Conservation (phyloP, 2,113 vertebrate species). For the Oostethus manadensis region DNA sequence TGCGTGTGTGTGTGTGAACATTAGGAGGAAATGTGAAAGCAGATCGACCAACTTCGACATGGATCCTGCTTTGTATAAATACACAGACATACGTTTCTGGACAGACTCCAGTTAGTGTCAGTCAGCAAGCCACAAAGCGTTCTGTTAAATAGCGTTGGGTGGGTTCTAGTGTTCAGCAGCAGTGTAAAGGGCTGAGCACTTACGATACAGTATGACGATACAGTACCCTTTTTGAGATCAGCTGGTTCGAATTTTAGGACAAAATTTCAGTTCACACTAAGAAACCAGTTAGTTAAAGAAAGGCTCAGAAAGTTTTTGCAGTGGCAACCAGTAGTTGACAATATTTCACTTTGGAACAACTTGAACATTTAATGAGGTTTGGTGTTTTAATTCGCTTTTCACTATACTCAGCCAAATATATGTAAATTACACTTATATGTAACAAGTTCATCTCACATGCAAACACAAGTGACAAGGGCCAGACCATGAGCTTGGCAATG, state of each 20-base stretch:
- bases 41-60: conserved; percentile 39
- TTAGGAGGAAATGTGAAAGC: conserved; percentile 52
- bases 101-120: conserved; percentile 19
- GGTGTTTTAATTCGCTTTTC: no score
- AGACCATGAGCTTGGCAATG: no score
- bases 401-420: no score
- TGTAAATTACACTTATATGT: no score
- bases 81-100: conserved; percentile 36
- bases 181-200: not conserved
- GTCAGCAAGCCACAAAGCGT: conserved; percentile 8
- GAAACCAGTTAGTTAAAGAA: no score
- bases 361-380: not conserved
- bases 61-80: conserved; percentile 48
- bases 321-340: not conserved
- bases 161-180: not conserved
- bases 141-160: conserved; percentile 8
- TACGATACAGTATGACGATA: no score
- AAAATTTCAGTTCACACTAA: not conserved
- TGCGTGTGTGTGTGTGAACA: conserved; percentile 24
- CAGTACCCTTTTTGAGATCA: not conserved
- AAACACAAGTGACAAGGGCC: no score
- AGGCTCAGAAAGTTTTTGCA: no score
- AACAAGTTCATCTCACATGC: no score
- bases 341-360: not conserved
- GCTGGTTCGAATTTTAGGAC: not conserved